Evolutionary conservation across 2,113 vertebrate genomes (phyloP), one percentile per base, ranked within the genome.

Genomic region (Gnathochromis pfefferi): DNA sequence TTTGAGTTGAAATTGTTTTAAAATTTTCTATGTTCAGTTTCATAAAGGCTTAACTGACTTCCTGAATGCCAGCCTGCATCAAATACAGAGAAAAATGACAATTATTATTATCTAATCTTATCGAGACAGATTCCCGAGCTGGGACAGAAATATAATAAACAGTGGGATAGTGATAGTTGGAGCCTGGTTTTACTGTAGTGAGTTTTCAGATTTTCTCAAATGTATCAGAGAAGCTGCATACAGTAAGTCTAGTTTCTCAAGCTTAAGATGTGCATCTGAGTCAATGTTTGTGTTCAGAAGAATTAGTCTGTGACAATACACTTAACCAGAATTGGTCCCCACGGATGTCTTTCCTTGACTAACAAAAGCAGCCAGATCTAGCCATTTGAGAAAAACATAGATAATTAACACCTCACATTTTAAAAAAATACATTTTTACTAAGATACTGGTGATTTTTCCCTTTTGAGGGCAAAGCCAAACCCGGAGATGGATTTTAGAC

Each of bases 361-460:
- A 40, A 68, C 7, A 68, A 68, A 68, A 68, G n/a, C 60, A n/a
- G 60, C 19, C 19, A 65, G 19, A 38, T 42, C n/a, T 42, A 1
- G 12, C 65, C n/a, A 42, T 42, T 42, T 70, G 12, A 70, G 35
- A 70, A 70, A 68, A 38, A n/a, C 58, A n/a, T n/a, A 60, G 8
- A 60, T 33, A 65, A 63, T 7, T 65, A 35, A 65, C 9, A 38
- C 33, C 0, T n/a, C n/a, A 21, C 60, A 1, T 65, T 65, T 12
- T 0, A 33, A 35, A 33, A 33, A 68, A 9, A 65, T 8, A 31
- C 0, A 2, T 9, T 68, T 14, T 68, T 68, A 68, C 35, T 68
- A 40, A 0, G 12, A 40, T 40, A 4, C 35, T 42, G 35, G 11
- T 14, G 35, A 68, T 23, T 70, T 70, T 23, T 40, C 1, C 7